Base-by-base conservation (phyloP, 2,888 invertebrate species). In the Leptothorax acervorum region DNA sequence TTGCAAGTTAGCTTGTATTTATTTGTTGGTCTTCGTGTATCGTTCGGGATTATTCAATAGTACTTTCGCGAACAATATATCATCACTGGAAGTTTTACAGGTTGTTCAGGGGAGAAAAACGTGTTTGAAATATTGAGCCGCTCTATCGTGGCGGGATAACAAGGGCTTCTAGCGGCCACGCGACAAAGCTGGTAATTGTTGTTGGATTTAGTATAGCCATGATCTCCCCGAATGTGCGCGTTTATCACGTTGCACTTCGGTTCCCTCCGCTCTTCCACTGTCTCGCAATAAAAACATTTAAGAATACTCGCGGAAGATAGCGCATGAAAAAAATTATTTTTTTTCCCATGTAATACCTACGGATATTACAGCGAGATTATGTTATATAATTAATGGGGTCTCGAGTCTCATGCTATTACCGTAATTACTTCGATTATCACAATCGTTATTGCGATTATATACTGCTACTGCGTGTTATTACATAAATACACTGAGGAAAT, bases 191-290 rank as follows among this genome's bases (percentile, higher is more conserved):
- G 42, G 70, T 83, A 81, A 84, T 71, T 63, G 53, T 63, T 83
- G 81, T 55, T 84, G 83, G 83, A 84, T 84, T 84, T 84, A 84
- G 63, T 84, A 63, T 15, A 60, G 51, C 68, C 68, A 55, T 62
- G 62, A 83, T 66, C 83, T 68, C 11, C 62, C 39, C 51, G 31
- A 51, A 68, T 78, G 78, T 68, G 45, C 68, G 18, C 71, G 60
- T 81, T 81, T 71, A 79, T 79, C 71, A 71, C 39, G 8, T 57
- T 60, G 48, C 60, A 79, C 60, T 70, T 60, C 23, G 35, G 31
- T 5, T 18, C 3, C 23, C n/a, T 2, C 23, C 23, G 23, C 11
- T n/a, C 9, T 8, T 45, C 9, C 45, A 23, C 11, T 48, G 71
- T 79, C 12, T 23, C n/a, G 70, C 15, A 35, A 71, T 79, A 79